Conservation (phyloP, 2,797 vertebrate genomes). For the Hippocampus kuda region DNA sequence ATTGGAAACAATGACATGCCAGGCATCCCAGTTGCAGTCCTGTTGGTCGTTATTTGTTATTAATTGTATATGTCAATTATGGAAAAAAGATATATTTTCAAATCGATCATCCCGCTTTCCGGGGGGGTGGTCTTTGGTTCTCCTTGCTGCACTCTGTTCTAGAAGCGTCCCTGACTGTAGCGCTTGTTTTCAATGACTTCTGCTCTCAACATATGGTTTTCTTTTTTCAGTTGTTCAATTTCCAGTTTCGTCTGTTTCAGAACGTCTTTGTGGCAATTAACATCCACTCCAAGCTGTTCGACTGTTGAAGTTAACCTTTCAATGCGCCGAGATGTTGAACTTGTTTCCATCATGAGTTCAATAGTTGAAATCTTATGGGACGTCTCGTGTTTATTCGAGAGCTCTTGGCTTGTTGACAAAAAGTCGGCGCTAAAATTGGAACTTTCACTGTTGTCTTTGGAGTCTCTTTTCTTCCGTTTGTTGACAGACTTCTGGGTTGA, state of each 20-base stretch:
- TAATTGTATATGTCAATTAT: too few relatives aligned
- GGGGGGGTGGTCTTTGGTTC: too few relatives aligned
- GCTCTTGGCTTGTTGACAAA: not conserved
- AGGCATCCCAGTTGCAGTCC: too few relatives aligned
- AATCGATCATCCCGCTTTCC: too few relatives aligned
- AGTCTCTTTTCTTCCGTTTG: not conserved
- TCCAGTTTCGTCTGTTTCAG: constrained; percentile 2
- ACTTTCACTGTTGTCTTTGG: not conserved
- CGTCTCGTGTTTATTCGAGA: not conserved
- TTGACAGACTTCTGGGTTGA: not conserved
- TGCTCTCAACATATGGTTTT: not conserved
- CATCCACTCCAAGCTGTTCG: not conserved
- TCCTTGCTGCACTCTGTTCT: not conserved
- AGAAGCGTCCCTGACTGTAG: not conserved
- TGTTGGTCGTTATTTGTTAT: too few relatives aligned
- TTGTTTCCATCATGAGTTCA: constrained; percentile 2
- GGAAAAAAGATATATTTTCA: too few relatives aligned
- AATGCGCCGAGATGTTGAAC: not conserved
- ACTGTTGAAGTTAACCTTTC: constrained; percentile 1
- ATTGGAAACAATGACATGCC: too few relatives aligned
- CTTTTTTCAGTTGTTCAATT: constrained; percentile 1
- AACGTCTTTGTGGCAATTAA: not conserved
- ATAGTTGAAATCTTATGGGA: not conserved
- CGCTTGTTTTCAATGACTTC: not conserved
- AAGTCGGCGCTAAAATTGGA: not conserved